Percentiles rank a stretch among this genome's conserved stretches.
Conservation (phyloP, 1,140 invertebrate species). For the Zaprionus camerounensis region DNA sequence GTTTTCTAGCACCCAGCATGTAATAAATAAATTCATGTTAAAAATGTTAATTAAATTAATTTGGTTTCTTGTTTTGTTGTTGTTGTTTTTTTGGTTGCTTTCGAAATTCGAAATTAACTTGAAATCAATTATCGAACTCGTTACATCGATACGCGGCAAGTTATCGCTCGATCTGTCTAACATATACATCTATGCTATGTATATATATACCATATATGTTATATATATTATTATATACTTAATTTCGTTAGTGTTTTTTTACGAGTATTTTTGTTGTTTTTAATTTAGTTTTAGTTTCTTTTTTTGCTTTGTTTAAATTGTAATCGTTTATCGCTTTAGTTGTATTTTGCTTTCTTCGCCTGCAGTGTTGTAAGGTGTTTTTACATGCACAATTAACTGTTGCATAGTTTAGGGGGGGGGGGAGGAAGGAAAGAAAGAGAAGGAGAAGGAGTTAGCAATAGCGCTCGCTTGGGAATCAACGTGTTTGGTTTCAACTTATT, state of each 20-base stretch:
- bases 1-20: slow-evolving; percentile 65
- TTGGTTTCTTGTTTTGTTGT: slow-evolving; percentile 54
- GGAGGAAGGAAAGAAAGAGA: neutral
- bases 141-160: slow-evolving; percentile 1
- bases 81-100: neutral
- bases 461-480: slow-evolving; percentile 1
- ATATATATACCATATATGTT: slow-evolving; percentile 1
- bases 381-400: slow-evolving; percentile 24
- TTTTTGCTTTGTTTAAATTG: neutral
- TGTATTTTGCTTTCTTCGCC: slow-evolving; percentile 15
- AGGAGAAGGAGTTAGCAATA: neutral
- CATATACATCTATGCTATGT: neutral
- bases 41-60: slow-evolving; percentile 54
- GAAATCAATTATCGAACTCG: slow-evolving; percentile 16
- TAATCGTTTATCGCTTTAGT: slow-evolving; percentile 21
- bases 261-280: slow-evolving; percentile 20
- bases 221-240: slow-evolving; percentile 8
- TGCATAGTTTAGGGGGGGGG: slow-evolving; percentile 9
- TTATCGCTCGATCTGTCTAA: neutral
- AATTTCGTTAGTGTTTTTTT: slow-evolving; percentile 19
- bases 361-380: slow-evolving; percentile 28
- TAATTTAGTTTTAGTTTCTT: neutral
- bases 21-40: slow-evolving; percentile 58
- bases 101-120: slow-evolving; percentile 24
- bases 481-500: neutral